These are phyloP conservation scores for Lepidurus apus DNA, from an alignment of 1,140 invertebrate species.

Conservation along the genomic window DNA sequence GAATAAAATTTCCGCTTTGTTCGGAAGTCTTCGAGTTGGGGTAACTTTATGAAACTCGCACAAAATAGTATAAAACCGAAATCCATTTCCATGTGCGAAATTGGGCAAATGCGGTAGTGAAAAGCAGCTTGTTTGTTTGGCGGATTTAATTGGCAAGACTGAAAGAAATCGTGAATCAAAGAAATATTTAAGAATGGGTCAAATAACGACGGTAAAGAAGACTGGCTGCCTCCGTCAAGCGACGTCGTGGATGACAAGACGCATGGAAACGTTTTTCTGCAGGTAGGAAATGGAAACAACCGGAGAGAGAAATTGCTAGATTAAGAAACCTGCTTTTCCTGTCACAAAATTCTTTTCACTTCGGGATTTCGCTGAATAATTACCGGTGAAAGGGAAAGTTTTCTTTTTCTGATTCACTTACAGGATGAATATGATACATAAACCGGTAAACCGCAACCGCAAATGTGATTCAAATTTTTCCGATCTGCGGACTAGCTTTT, in stretches of 20 bases:
- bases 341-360: too few relatives aligned
- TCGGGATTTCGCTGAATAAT: too few relatives aligned
- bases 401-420: too few relatives aligned
- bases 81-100: background rate
- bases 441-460: too few relatives aligned
- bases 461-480: too few relatives aligned
- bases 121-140: background rate
- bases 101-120: background rate
- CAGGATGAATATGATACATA: too few relatives aligned
- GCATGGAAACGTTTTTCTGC: background rate
- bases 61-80: background rate
- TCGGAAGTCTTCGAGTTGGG: background rate
- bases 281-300: background rate
- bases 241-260: conserved; percentile 1
- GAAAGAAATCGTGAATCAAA: background rate
- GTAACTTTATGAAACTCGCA: background rate
- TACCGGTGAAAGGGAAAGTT: too few relatives aligned
- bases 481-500: too few relatives aligned
- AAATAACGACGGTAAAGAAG: background rate
- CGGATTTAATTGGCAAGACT: background rate
- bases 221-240: background rate
- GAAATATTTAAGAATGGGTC: background rate
- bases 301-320: background rate
- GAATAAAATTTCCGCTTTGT: background rate
- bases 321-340: too few relatives aligned